phyloP scores from a whole-genome alignment of 2,113 vertebrate genomes.

The Steatornis caripensis region DNA sequence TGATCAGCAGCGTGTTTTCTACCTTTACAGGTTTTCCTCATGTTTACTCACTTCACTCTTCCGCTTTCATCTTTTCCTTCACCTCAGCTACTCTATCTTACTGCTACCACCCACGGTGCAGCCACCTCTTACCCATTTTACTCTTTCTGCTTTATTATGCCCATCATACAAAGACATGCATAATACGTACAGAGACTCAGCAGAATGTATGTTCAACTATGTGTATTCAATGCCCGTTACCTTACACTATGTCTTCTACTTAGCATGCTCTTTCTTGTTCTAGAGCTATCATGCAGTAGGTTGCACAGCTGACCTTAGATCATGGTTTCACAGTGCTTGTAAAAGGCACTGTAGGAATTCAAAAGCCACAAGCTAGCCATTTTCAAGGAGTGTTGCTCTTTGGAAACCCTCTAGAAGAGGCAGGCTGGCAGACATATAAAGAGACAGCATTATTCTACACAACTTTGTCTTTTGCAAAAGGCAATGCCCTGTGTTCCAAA shows the following conservation, averaged over 20 bases:
- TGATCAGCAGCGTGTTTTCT: not conserved
- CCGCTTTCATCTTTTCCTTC: not conserved
- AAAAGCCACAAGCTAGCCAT: not conserved
- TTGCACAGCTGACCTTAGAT: not conserved
- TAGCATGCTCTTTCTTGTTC: not conserved
- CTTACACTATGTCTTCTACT: not conserved
- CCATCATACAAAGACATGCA: too few species aligned
- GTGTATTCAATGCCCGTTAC: not conserved
- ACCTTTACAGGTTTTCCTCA: not conserved
- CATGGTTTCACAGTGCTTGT: not conserved
- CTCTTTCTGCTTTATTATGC: not conserved
- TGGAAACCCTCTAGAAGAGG: not conserved
- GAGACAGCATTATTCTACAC: not conserved
- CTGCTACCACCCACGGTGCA: not conserved
- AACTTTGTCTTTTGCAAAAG: not conserved
- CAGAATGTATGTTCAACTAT: not conserved
- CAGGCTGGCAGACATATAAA: not conserved
- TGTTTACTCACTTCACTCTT: not conserved
- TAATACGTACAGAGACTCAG: fast-evolving
- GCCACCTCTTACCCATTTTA: not conserved
- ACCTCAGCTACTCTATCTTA: not conserved
- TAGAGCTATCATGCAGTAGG: not conserved
- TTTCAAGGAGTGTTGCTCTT: not conserved
- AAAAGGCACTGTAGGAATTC: not conserved
- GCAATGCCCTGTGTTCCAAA: not conserved